phyloP scores from a whole-genome alignment of 2,888 invertebrate species.

The Ferdinandea cuprea region DNA sequence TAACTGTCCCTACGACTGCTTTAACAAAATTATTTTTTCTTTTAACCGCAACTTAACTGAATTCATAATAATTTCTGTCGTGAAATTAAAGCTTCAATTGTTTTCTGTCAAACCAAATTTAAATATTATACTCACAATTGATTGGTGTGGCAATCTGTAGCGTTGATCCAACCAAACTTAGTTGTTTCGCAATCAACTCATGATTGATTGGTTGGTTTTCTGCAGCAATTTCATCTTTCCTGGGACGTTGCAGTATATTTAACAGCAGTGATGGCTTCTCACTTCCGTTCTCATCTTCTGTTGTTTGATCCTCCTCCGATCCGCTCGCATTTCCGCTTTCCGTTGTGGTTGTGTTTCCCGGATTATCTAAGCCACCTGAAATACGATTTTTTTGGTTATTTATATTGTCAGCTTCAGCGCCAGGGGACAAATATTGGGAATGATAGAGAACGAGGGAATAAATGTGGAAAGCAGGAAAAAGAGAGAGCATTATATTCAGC shows the following conservation, averaged over 20 bases:
- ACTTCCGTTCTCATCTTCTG: slow-evolving; percentile 39
- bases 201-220: slow-evolving; percentile 80
- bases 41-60: no score
- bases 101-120: background rate
- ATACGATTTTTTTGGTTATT: slow-evolving; percentile 82
- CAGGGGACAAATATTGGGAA: slow-evolving; percentile 78
- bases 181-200: slow-evolving; percentile 79
- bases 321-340: slow-evolving; percentile 34
- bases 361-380: slow-evolving; percentile 77
- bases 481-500: slow-evolving; percentile 48
- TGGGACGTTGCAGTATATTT: slow-evolving; percentile 79
- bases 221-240: slow-evolving; percentile 82
- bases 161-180: slow-evolving; percentile 81
- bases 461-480: slow-evolving; percentile 27
- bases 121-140: slow-evolving; percentile 78
- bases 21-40: no score
- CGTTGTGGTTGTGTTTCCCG: slow-evolving; percentile 46
- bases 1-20: no score
- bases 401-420: slow-evolving; percentile 86
- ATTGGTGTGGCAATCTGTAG: slow-evolving; percentile 81
- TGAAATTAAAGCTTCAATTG: no score
- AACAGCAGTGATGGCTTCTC: slow-evolving; percentile 79
- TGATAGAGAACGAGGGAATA: slow-evolving; percentile 33
- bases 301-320: slow-evolving; percentile 53
- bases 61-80: no score